Conservation (phyloP, 2,888 invertebrate species). For the Esperia sulphurella region DNA sequence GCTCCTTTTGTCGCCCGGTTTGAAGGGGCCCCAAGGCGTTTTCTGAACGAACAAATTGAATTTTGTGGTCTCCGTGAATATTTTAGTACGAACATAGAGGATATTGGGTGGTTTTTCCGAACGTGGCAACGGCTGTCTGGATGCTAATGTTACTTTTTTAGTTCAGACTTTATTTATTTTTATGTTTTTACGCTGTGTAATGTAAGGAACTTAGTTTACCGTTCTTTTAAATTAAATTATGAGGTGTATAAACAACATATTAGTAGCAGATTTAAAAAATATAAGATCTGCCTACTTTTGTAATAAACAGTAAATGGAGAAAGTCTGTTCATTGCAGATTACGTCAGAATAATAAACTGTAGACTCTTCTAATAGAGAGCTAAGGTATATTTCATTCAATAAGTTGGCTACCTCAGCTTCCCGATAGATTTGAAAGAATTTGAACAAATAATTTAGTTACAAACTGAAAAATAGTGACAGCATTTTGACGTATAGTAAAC, state of each 20-base stretch:
- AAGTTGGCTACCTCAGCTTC: too few species aligned
- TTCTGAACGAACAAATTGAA: constrained; percentile 70
- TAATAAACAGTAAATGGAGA: too few species aligned
- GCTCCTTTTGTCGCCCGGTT: neutral
- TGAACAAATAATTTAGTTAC: too few species aligned
- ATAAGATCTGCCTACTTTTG: too few species aligned
- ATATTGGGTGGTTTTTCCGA: constrained; percentile 58
- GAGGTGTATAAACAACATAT: neutral
- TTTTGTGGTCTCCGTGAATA: constrained; percentile 75
- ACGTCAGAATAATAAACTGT: too few species aligned
- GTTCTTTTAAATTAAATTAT: neutral
- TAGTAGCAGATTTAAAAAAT: too few species aligned
- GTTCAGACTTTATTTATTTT: constrained; percentile 2
- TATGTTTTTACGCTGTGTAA: neutral
- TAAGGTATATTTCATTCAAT: too few species aligned
- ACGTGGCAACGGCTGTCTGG: constrained; percentile 11
- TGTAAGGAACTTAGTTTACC: neutral
- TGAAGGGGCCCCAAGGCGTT: constrained; percentile 30
- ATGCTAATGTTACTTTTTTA: constrained; percentile 14
- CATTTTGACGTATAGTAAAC: too few species aligned
- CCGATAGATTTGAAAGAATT: too few species aligned
- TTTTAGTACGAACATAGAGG: constrained; percentile 52
- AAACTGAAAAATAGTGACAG: too few species aligned
- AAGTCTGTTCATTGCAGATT: too few species aligned
- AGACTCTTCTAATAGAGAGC: too few species aligned